phyloP scores from a whole-genome alignment of 1,140 invertebrate genomes.

The Oscheius sp. region DNA sequence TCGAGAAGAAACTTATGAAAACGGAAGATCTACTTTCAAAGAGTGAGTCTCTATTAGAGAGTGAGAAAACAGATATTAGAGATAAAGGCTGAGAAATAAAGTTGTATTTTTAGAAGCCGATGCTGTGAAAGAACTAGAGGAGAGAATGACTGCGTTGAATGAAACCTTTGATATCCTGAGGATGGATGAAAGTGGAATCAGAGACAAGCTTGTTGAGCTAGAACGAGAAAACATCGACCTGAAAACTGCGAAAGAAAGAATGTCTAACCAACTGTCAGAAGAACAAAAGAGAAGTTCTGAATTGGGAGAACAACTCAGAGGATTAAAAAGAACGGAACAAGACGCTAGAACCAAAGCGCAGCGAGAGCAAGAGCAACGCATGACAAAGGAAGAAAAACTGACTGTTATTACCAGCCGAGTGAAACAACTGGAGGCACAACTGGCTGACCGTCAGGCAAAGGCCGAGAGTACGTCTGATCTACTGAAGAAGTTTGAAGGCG shows the following conservation, averaged over 20 bases:
- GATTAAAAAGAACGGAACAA: constrained; percentile 5
- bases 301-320: constrained; percentile 12
- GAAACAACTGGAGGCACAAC: constrained; percentile 3
- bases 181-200: not conserved
- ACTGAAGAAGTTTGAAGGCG: constrained; percentile 21
- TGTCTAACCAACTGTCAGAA: not conserved
- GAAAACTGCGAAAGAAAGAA: not conserved
- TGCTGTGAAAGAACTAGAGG: not conserved
- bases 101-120: not conserved
- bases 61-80: not conserved
- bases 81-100: too few species aligned
- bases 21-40: not conserved
- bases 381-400: constrained; percentile 17
- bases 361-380: constrained; percentile 16
- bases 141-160: not conserved
- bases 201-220: not conserved
- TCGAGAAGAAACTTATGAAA: not conserved
- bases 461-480: constrained; percentile 15
- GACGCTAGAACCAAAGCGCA: constrained; percentile 1
- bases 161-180: not conserved
- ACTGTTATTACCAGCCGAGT: constrained; percentile 11
- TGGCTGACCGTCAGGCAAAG: constrained; percentile 24
- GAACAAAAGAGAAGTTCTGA: constrained; percentile 3
- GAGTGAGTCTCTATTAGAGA: not conserved
- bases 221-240: constrained; percentile 9